Evolutionary conservation across 2,113 vertebrate genomes (phyloP), one percentile per base, ranked within the genome.

Genomic region (Microtus richardsoni): DNA sequence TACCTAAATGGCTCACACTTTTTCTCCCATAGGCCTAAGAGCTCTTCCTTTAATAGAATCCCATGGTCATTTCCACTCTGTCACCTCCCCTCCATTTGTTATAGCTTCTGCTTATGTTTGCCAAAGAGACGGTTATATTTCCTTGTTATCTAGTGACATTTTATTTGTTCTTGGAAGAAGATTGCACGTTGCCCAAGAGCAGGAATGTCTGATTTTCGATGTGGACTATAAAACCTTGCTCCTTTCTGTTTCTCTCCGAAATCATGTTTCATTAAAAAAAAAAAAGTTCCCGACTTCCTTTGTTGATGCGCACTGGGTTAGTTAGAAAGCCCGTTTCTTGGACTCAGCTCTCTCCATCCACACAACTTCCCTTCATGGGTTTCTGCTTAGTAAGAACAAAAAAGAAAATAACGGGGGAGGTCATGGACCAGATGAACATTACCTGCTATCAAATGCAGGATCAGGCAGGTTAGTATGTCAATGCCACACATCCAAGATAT

Each of bases 401-500:
- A 54, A 47, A 66, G 19, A 64, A 58, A 71, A 62, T 33, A 87
- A 36, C 4, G 16, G 82, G 11, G 19, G 6, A 5, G 28, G 4
- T 16, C 58, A 13, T 12, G n/a, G 26, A 39, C 70, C 5, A 84
- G n/a, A 7, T 30, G 79, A 41, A 73, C 33, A 13, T 39, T 33
- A 85, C 94, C 96, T 98, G 96, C 88, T 9, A 0, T 96, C 96
- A 95, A 44, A 95, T 36, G 58, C 62, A 94, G 83, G 12, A 83
- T 74, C 52, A 91, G 84, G 93, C 73, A 75, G 83, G 91, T 64
- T 74, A 0, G 64, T 68, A 64, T 95, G 74, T 64, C 10, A 95
- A 0, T 94, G 75, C 92, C 97, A 98, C 79, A 88, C 92, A 75
- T 91, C 41, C 28, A 89, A 39, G 95, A 93, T 89, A 84, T 84